phyloP scores from a whole-genome alignment of 1,140 invertebrate genomes.

The Drosophila sproati region DNA sequence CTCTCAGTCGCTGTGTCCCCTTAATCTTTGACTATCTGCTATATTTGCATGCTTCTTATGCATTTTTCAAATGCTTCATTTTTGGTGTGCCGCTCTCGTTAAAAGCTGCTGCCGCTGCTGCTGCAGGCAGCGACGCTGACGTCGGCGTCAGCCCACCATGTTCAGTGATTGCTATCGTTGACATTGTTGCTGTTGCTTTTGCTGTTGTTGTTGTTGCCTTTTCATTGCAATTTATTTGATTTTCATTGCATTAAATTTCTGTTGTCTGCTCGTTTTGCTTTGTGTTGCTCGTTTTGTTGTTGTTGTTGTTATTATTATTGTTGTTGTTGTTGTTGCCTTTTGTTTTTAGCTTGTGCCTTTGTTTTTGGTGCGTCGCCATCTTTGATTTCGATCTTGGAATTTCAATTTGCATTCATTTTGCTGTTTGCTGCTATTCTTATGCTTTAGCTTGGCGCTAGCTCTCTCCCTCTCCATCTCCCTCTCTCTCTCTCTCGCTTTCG shows the following conservation, averaged over 20 bases:
- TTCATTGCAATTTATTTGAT: constrained; percentile 81
- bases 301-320: not conserved
- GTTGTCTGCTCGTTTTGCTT: constrained; percentile 29
- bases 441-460: not conserved
- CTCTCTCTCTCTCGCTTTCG: not conserved
- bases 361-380: constrained; percentile 46
- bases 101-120: constrained; percentile 6
- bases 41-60: constrained; percentile 73
- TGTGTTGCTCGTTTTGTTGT: constrained; percentile 9
- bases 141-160: constrained; percentile 62
- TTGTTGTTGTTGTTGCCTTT: constrained; percentile 31
- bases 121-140: constrained; percentile 2
- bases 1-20: not conserved
- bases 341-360: constrained; percentile 56
- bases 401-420: constrained; percentile 69
- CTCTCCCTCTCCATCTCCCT: not conserved
- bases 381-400: constrained; percentile 74
- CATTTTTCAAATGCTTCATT: constrained; percentile 77
- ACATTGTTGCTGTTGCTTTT: constrained; percentile 59
- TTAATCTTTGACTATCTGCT: constrained; percentile 12
- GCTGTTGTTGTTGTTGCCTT: constrained; percentile 38
- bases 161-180: constrained; percentile 76
- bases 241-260: constrained; percentile 79
- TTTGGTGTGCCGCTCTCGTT: constrained; percentile 39
- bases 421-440: constrained; percentile 20